Percentiles rank a stretch among this genome's conserved stretches.
These are phyloP conservation scores for Onychomys torridus DNA, from an alignment of 2,797 vertebrate genomes.

Conservation along the genomic window DNA sequence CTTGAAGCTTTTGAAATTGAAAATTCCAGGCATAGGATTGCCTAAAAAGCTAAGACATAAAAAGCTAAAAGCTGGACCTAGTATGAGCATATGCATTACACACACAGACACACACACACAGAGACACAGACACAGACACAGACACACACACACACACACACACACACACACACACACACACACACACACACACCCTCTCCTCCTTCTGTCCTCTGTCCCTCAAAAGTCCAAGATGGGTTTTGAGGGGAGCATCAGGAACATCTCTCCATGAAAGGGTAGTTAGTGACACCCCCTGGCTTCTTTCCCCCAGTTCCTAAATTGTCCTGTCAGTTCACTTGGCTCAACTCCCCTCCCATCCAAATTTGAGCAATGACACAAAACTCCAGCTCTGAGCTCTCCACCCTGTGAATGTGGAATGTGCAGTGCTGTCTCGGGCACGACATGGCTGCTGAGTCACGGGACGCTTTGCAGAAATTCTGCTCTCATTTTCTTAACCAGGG, in stretches of 20 bases:
- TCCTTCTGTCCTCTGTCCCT: not conserved
- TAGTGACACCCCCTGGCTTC: not conserved
- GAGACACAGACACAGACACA: too few relatives aligned
- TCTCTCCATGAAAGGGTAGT: not conserved
- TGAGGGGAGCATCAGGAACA: not conserved
- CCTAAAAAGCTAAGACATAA: not conserved
- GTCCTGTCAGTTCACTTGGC: not conserved
- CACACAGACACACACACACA: fast-evolving
- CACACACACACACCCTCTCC: fast-evolving
- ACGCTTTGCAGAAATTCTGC: not conserved
- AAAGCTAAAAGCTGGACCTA: not conserved
- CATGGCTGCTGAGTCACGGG: not conserved
- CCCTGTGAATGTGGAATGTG: not conserved
- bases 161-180: not conserved
- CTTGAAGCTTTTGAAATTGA: not conserved
- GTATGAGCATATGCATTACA: not conserved
- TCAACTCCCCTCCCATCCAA: too few relatives aligned
- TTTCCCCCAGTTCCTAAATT: not conserved
- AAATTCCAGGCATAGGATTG: not conserved
- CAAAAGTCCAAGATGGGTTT: not conserved
- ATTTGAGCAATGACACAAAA: not conserved
- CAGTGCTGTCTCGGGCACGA: not conserved
- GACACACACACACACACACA: fast-evolving
- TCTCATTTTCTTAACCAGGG: not conserved
- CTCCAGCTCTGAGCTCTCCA: not conserved